Evolutionary conservation across 2,797 vertebrate species (phyloP).

Genomic region (Naso thynnoides): DNA sequence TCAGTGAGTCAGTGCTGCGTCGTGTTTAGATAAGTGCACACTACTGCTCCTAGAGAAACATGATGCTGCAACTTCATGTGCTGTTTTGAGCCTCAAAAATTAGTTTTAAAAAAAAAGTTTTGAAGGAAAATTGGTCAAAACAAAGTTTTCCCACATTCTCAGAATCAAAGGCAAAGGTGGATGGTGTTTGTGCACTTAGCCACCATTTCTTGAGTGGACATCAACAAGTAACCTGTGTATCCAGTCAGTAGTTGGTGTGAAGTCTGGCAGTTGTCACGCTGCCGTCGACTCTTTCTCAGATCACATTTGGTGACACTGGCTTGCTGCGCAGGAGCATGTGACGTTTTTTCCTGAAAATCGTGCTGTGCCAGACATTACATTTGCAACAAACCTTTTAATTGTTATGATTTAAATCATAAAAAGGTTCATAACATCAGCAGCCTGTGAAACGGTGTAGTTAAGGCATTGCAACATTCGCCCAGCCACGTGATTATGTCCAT

Average conservation of each 20-base stretch:
- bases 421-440: neutral
- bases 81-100: neutral
- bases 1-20: neutral
- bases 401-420: neutral
- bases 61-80: neutral
- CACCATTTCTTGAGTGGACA: neutral
- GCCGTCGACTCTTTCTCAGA: neutral
- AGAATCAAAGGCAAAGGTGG: no score
- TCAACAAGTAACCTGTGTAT: neutral
- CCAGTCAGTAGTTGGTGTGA: neutral
- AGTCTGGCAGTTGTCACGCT: neutral
- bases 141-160: no score
- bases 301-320: no score
- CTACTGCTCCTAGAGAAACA: neutral
- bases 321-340: no score
- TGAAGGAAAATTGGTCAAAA: neutral
- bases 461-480: neutral
- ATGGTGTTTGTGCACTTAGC: no score
- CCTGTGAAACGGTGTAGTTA: neutral
- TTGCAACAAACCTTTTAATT: neutral
- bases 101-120: neutral
- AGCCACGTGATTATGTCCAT: no score
- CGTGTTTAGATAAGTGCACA: slow-evolving; percentile 1
- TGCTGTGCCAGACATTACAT: neutral
- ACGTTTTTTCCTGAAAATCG: neutral